A percentile compares a stretch with the other conserved stretches of the same genome.
phyloP scores from a whole-genome alignment of 2,888 invertebrate species.

The Chrysolina americana region DNA sequence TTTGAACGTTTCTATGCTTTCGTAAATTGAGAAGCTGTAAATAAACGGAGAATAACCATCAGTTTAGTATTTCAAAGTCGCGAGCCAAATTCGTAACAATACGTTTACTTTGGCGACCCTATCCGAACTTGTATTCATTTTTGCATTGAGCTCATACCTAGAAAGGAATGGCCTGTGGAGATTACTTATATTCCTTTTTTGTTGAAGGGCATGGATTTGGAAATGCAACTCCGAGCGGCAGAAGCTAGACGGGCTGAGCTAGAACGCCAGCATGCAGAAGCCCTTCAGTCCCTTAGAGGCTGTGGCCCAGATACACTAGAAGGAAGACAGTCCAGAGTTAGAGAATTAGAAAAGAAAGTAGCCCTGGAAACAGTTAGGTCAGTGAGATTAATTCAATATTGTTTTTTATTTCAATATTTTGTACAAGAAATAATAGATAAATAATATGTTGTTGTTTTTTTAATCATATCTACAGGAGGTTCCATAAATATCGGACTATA shows the following conservation, averaged over 20 bases:
- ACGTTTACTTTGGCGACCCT: too few relatives aligned
- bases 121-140: background rate
- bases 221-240: slow-evolving; percentile 84
- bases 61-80: too few relatives aligned
- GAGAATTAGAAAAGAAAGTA: slow-evolving; percentile 94
- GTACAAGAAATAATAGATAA: too few relatives aligned
- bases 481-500: too few relatives aligned
- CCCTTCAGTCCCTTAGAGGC: slow-evolving; percentile 74
- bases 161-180: too few relatives aligned
- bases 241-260: slow-evolving; percentile 84
- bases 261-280: slow-evolving; percentile 84
- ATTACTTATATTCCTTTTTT: slow-evolving; percentile 19
- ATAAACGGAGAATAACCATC: too few relatives aligned
- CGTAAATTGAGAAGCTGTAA: too few relatives aligned
- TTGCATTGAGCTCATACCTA: background rate
- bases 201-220: slow-evolving; percentile 72
- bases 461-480: too few relatives aligned
- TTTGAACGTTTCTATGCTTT: too few relatives aligned
- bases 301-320: slow-evolving; percentile 77
- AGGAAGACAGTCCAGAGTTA: slow-evolving; percentile 85
- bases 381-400: slow-evolving; percentile 26
- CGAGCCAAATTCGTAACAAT: too few relatives aligned
- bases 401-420: background rate
- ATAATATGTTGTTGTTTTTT: too few relatives aligned
- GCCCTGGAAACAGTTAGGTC: slow-evolving; percentile 69